phyloP scores from a whole-genome alignment of 2,113 vertebrate genomes.

The Kryptolebias marmoratus region DNA sequence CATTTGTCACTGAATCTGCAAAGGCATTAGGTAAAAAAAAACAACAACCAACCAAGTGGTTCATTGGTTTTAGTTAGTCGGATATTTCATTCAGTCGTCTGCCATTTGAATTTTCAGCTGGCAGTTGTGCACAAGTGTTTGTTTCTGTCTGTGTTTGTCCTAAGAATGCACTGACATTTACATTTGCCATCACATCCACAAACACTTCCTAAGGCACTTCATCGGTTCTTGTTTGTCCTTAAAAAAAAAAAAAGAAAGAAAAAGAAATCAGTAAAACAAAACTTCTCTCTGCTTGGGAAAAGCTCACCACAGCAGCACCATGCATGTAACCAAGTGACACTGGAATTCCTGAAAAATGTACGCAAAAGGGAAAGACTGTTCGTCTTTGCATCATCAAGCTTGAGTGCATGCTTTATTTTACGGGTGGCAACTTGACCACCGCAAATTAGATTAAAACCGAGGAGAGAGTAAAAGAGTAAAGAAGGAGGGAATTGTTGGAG shows the following conservation, averaged over 20 bases:
- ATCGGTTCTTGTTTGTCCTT: conserved; percentile 4
- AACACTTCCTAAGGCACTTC: conserved; percentile 81
- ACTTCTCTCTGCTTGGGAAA: conserved; percentile 29
- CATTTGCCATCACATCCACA: conserved; percentile 86
- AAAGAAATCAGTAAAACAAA: not conserved
- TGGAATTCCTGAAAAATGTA: conserved; percentile 13
- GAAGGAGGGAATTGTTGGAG: conserved; percentile 21
- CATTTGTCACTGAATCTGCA: too few relatives aligned
- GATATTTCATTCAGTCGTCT: too few relatives aligned
- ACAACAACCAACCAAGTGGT: too few relatives aligned
- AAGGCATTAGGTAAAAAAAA: too few relatives aligned
- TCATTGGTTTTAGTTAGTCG: too few relatives aligned
- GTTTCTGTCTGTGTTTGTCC: conserved; percentile 19
- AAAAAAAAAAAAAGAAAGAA: conserved; percentile 28
- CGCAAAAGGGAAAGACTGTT: conserved; percentile 32
- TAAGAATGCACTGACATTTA: conserved; percentile 93
- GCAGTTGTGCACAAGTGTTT: not conserved
- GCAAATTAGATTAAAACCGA: conserved; percentile 68
- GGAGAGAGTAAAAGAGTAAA: conserved; percentile 31
- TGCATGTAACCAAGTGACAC: conserved; percentile 5
- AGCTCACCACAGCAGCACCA: conserved; percentile 23
- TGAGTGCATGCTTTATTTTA: conserved; percentile 76
- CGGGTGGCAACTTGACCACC: conserved; percentile 67
- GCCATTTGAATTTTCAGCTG: too few relatives aligned
- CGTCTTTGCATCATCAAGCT: conserved; percentile 50